phyloP scores from a whole-genome alignment of 2,113 vertebrate genomes.

The Trogon melanurus region DNA sequence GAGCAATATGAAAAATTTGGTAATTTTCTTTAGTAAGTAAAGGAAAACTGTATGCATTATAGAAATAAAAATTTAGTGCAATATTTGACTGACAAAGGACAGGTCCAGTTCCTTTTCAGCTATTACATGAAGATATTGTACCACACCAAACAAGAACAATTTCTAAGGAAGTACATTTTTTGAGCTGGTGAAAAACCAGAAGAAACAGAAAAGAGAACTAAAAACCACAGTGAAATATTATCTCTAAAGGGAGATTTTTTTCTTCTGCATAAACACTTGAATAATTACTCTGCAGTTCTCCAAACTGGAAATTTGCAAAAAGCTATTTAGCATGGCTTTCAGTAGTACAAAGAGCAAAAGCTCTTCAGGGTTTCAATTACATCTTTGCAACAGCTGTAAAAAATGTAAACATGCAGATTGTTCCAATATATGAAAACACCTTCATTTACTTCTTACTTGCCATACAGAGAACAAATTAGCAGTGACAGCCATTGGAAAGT shows the following conservation, averaged over 20 bases:
- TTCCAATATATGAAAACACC: conserved; percentile 14
- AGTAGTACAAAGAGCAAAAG: neutral
- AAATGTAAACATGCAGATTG: conserved; percentile 35
- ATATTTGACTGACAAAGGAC: neutral
- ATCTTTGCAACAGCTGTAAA: conserved; percentile 28
- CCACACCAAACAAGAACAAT: neutral
- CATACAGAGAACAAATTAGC: neutral
- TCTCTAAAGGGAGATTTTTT: neutral
- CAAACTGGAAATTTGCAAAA: conserved; percentile 7
- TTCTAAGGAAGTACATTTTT: neutral
- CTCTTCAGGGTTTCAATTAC: conserved; percentile 32
- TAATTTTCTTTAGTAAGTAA: neutral
- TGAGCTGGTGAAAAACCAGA: neutral
- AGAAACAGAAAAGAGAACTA: neutral
- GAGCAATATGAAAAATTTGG: neutral
- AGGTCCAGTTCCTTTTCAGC: neutral
- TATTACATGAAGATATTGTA: neutral
- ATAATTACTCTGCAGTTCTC: conserved; percentile 3
- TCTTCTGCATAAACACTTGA: neutral
- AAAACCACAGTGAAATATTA: neutral
- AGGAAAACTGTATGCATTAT: neutral
- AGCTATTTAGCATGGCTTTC: neutral
- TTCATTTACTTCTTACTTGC: neutral
- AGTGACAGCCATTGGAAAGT: neutral
- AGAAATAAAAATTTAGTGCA: neutral